phyloP scores from a whole-genome alignment of 1,140 invertebrate species.

The Whitmania pigra region DNA sequence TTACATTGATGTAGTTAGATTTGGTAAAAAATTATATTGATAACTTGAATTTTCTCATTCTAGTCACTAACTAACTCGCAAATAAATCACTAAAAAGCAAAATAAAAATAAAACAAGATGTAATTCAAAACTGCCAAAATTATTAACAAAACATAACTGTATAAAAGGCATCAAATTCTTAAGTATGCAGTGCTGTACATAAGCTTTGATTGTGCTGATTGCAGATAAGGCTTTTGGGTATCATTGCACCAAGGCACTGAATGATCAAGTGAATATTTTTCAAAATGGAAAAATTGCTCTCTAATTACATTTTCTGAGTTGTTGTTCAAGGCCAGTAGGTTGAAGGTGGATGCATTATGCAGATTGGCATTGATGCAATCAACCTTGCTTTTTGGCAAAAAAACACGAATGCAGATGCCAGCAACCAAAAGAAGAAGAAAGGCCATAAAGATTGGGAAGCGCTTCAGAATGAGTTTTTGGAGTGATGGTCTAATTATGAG shows the following conservation, averaged over 20 bases:
- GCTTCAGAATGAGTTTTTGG: neutral
- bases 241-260: conserved; percentile 9
- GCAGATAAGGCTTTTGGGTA: neutral
- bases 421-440: neutral
- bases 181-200: too few species aligned
- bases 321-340: neutral
- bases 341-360: neutral
- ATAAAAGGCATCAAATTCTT: too few species aligned
- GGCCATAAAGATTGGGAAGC: neutral
- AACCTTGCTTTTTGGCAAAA: neutral
- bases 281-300: too few species aligned
- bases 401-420: neutral
- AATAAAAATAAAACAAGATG: too few species aligned
- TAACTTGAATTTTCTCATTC: too few species aligned
- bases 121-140: too few species aligned
- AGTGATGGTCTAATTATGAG: neutral
- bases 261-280: neutral
- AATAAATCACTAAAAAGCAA: too few species aligned
- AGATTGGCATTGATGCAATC: conserved; percentile 7
- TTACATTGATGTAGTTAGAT: too few species aligned
- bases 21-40: too few species aligned
- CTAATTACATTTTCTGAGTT: neutral
- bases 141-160: too few species aligned
- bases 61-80: too few species aligned
- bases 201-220: too few species aligned